A percentile compares a stretch with the other conserved stretches of the same genome.
Conservation (phyloP, 2,113 vertebrate species). For the Chionodraco myersi region DNA sequence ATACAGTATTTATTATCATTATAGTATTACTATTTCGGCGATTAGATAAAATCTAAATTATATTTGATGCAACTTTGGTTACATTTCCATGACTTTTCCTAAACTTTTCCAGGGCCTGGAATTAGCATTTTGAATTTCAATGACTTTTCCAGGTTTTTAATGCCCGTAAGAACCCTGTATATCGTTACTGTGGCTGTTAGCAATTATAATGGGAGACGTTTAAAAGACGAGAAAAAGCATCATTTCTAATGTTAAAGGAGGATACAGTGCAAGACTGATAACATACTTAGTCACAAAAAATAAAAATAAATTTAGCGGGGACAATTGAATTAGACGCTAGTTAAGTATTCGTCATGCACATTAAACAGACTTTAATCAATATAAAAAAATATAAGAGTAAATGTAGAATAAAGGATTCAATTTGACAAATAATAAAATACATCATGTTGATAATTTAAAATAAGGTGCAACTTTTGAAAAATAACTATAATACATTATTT, state of each 20-base stretch:
- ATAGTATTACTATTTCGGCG: too few species aligned
- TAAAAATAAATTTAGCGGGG: background rate
- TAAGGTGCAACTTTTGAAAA: background rate
- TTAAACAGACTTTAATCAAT: background rate
- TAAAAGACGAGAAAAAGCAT: background rate
- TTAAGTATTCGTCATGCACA: background rate
- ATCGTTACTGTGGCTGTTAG: too few species aligned
- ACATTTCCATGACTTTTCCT: too few species aligned
- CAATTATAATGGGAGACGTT: too few species aligned
- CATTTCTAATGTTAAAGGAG: background rate
- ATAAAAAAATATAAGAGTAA: background rate
- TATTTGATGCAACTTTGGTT: too few species aligned
- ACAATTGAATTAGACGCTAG: background rate
- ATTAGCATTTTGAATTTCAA: too few species aligned
- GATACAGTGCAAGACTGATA: background rate
- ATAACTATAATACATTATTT: background rate
- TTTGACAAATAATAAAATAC: constrained; percentile 9
- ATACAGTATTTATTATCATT: too few species aligned
- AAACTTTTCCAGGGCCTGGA: too few species aligned
- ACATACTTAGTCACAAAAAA: background rate
- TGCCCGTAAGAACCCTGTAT: too few species aligned
- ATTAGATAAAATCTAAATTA: too few species aligned
- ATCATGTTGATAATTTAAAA: constrained; percentile 9
- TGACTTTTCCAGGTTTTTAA: too few species aligned
- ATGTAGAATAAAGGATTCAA: constrained; percentile 4